These are phyloP conservation scores for Mus spicilegus DNA, from an alignment of 2,113 vertebrate genomes.

Conservation along the genomic window DNA sequence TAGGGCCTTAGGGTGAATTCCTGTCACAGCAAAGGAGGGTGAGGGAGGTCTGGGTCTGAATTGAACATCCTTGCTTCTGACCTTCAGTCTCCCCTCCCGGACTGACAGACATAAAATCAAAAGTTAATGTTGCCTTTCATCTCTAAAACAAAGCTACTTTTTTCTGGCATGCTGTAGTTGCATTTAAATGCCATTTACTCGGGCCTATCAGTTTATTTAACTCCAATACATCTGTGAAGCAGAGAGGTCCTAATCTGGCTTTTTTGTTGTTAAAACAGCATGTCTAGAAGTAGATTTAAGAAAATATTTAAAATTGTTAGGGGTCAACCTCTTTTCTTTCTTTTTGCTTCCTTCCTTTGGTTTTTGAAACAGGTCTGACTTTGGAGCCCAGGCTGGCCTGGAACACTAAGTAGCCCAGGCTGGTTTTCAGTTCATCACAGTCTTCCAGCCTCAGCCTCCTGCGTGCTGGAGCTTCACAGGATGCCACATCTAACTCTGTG, in stretches of 20 bases:
- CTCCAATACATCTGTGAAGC: neutral
- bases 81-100: neutral
- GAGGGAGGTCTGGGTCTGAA: neutral
- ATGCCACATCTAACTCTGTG: neutral
- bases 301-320: neutral
- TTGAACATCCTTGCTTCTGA: neutral
- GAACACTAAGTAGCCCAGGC: neutral
- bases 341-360: neutral
- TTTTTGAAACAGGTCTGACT: neutral
- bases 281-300: neutral
- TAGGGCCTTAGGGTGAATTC: neutral
- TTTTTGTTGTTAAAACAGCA: neutral
- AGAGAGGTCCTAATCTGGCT: neutral
- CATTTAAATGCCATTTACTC: conserved; percentile 10
- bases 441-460: neutral
- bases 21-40: neutral
- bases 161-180: neutral
- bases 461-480: neutral
- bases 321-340: neutral
- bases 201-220: neutral
- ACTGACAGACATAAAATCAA: neutral
- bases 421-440: neutral
- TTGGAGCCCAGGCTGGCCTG: neutral
- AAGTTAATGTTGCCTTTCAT: neutral
- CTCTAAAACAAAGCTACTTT: neutral